Evolutionary conservation across 1,140 invertebrate genomes (phyloP), one percentile per base, ranked within the genome.

Genomic region (Steinernema khuongi): DNA sequence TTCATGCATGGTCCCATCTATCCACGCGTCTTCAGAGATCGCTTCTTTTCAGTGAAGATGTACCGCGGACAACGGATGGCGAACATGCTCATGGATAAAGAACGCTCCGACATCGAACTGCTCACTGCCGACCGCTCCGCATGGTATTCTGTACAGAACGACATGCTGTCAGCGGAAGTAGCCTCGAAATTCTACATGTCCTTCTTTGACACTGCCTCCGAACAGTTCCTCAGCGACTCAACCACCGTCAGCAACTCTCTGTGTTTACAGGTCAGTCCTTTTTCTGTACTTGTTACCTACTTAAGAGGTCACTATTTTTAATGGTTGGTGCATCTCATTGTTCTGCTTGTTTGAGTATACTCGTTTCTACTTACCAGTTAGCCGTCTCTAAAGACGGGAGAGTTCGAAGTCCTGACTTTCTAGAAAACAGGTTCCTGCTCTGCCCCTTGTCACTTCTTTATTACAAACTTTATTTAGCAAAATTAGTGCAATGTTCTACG

Each of bases 211-310:
- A 86, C 89, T 33, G 91, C 91, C 71, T 92, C 92, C 0, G 86
- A 90, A 69, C 79, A 87, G 43, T 93, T 93, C 85, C 88, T 94
- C 17, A 87, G 90, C 36, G 84, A 88, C 36, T 91, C 91, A 79
- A 88, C 89, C 76, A 89, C 14, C 11, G 68, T 70, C 28, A 80
- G 77, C 29, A 79, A 83, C 7, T 78, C 30, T 41, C n/a, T 82
- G 31, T 83, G 81, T 43, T 31, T 83, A 19, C 80, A 81, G 78
- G 80, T 81, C 22, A 29, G 28, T 0, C 1, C 26, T 73, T 22
- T 31, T 31, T 41, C 11, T 14, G n/a, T n/a, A n/a, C n/a, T n/a
- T n/a, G n/a, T n/a, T n/a, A n/a, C n/a, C n/a, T n/a, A n/a, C n/a
- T n/a, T n/a, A n/a, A n/a, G n/a, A n/a, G n/a, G n/a, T n/a, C n/a